Percentiles rank a stretch among this genome's conserved stretches.
phyloP scores from a whole-genome alignment of 1,140 invertebrate genomes.

The Rhagoletis zephyria region DNA sequence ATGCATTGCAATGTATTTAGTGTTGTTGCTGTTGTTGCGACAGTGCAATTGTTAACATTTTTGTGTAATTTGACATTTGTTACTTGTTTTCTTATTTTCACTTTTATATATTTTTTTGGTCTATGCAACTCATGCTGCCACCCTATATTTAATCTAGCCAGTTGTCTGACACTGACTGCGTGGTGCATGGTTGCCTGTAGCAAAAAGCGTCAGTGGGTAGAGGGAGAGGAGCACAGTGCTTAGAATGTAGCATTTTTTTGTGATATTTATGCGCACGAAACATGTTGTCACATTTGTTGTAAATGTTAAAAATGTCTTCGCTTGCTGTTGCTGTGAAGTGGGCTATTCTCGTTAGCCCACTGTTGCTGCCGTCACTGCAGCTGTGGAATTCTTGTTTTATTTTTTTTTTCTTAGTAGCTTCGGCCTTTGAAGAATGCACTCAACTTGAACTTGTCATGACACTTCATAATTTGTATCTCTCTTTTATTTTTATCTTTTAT shows the following conservation, averaged over 20 bases:
- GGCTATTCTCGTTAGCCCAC: background rate
- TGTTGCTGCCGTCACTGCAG: background rate
- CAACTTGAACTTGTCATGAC: constrained; percentile 44
- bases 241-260: background rate
- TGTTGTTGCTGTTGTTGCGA: background rate
- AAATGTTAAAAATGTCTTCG: constrained; percentile 24
- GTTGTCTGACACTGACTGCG: background rate
- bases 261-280: background rate
- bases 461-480: constrained; percentile 3
- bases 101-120: background rate
- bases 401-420: constrained; percentile 27
- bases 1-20: background rate
- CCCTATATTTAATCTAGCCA: background rate
- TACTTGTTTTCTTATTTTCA: background rate
- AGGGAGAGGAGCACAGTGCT: background rate
- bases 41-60: constrained; percentile 9
- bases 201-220: background rate
- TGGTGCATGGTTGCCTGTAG: background rate
- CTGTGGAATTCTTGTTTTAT: background rate
- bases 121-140: background rate
- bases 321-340: too few species aligned
- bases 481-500: background rate
- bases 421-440: background rate
- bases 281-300: background rate
- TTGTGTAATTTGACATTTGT: constrained; percentile 1